phyloP scores from a whole-genome alignment of 2,797 vertebrate genomes.

The Chelidonichthys spinosus region DNA sequence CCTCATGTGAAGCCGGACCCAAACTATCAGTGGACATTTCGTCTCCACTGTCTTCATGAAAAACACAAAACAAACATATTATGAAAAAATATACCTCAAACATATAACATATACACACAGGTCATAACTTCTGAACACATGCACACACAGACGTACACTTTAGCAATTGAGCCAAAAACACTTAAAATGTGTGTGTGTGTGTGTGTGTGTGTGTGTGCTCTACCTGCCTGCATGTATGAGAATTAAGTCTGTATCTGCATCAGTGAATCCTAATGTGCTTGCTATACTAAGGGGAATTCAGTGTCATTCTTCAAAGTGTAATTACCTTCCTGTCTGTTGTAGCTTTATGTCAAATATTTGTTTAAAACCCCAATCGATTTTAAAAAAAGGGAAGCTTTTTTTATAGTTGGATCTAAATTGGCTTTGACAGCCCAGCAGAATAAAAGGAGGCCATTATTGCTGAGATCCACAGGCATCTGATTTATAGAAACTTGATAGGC shows the following conservation, averaged over 20 bases:
- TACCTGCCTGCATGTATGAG: not conserved
- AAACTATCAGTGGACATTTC: conserved; percentile 73
- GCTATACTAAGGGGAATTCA: conserved; percentile 26
- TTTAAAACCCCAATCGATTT: conserved; percentile 75
- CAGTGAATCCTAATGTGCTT: conserved; percentile 13
- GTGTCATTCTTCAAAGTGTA: conserved; percentile 62
- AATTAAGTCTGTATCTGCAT: conserved; percentile 16
- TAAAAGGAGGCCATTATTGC: conserved; percentile 60
- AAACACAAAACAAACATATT: conserved; percentile 19
- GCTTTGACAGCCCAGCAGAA: conserved; percentile 63
- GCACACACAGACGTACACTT: not conserved
- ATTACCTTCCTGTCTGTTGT: conserved; percentile 64
- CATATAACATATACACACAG: not conserved
- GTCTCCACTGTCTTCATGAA: conserved; percentile 66
- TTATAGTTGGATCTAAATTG: conserved; percentile 72
- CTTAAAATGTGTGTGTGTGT: not conserved
- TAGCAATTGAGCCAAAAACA: conserved; percentile 49
- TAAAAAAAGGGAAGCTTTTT: conserved; percentile 51
- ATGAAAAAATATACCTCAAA: no score
- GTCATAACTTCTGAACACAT: not conserved
- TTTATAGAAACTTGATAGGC: conserved; percentile 40
- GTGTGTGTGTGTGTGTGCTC: not conserved
- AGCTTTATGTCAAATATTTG: conserved; percentile 71
- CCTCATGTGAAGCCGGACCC: conserved; percentile 50
- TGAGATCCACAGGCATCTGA: conserved; percentile 44